Base-by-base conservation (phyloP, 1,140 invertebrate species). In the Drosophila rufa region DNA sequence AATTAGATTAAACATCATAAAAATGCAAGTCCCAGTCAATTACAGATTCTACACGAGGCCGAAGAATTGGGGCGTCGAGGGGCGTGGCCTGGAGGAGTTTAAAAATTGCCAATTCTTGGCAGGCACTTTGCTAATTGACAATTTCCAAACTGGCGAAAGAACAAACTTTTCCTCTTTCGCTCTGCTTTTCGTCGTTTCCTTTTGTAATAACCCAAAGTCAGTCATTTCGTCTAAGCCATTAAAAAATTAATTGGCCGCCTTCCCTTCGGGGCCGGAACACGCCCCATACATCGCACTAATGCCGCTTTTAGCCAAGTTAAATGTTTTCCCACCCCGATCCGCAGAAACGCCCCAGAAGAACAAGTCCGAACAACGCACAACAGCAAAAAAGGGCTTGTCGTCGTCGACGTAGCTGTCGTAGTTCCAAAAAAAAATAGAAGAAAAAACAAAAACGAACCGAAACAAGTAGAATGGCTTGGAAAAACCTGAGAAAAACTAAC, bases 1-100 rank as follows among this genome's bases (percentile, higher is more conserved):
- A 90, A 81, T 84, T 80, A 80, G 84, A 89, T 89, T 89, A 89
- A 90, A 84, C 78, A 80, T 89, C 73, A 89, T 86, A 87, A 89
- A 87, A 89, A 87, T 87, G 80, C 66, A 76, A 74, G 84, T 74
- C 76, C 53, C 67, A 80, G 77, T 78, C 80, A 89, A 83, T 87
- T 89, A 40, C 53, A 84, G 55, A 80, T 80, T 58, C 33, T 14
- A 30, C 6, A 30, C 6, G 36, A 25, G 40, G 8, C 42, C 25
- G 0, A 50, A 71, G 22, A 47, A 30, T 45, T 2, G 7, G 6
- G 1, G 25, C 19, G 2, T 19, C 5, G 9, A 17, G 6, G 17
- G 65, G 65, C 27, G 51, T 70, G 46, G 47, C 42, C n/a, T n/a
- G 43, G 70, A 64, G 48, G 64, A 66, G 60, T 57, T 60, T 71